Conservation (phyloP, 2,113 vertebrate species). For the Micronycteris hirsuta region DNA sequence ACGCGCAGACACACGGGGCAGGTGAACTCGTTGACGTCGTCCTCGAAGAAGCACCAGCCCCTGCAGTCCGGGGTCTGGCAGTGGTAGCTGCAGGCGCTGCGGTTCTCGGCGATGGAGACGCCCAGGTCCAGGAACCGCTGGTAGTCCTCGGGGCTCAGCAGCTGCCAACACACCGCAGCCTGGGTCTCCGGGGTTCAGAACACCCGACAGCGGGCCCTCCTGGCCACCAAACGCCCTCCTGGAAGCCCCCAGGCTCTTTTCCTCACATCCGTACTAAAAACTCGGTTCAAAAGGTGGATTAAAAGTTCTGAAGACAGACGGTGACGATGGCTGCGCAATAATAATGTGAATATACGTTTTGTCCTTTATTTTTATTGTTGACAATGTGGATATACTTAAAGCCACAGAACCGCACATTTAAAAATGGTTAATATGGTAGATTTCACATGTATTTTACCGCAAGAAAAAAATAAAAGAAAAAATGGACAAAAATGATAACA, state of each 20-base stretch:
- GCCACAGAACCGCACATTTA: too few relatives aligned
- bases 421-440: neutral
- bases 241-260: neutral
- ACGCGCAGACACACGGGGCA: constrained; percentile 71
- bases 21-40: constrained; percentile 87
- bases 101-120: constrained; percentile 87
- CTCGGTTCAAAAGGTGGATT: neutral
- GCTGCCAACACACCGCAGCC: constrained; percentile 67
- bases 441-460: neutral
- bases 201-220: neutral
- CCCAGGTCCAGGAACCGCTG: constrained; percentile 86
- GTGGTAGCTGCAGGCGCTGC: constrained; percentile 89
- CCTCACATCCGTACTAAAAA: neutral
- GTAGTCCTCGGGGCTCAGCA: constrained; percentile 85
- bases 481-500: neutral
- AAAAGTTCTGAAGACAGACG: neutral
- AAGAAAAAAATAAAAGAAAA: neutral
- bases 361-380: too few relatives aligned
- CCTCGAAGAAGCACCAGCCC: constrained; percentile 93
- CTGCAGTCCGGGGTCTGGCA: constrained; percentile 89
- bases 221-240: neutral
- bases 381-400: too few relatives aligned
- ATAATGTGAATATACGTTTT: neutral
- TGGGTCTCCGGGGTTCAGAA: neutral
- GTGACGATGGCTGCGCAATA: neutral